Evolutionary conservation across 1,140 invertebrate species (phyloP).

Genomic region (Batillaria attramentaria): DNA sequence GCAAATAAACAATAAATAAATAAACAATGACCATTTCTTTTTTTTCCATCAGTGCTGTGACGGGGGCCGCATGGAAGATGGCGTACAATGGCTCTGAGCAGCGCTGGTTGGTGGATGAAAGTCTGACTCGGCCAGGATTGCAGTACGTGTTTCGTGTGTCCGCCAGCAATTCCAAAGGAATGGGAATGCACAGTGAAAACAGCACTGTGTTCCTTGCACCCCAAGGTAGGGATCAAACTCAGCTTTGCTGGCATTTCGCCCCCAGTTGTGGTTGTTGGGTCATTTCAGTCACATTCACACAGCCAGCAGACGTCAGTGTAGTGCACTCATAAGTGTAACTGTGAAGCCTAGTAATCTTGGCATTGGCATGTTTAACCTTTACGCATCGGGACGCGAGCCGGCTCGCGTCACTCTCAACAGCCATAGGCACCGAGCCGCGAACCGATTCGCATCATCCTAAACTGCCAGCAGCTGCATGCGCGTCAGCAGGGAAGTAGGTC

Average conservation of each 20-base stretch:
- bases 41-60: slow-evolving; percentile 38
- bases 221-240: slow-evolving; percentile 35
- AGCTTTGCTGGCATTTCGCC: not conserved
- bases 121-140: slow-evolving; percentile 72
- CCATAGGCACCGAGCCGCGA: too few relatives aligned
- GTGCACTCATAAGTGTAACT: too few relatives aligned
- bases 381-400: too few relatives aligned
- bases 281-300: too few relatives aligned
- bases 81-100: slow-evolving; percentile 89
- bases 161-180: slow-evolving; percentile 85
- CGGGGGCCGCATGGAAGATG: slow-evolving; percentile 75
- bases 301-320: too few relatives aligned
- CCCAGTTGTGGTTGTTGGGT: too few relatives aligned
- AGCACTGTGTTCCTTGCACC: slow-evolving; percentile 52
- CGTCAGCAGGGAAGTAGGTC: too few relatives aligned
- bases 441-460: too few relatives aligned
- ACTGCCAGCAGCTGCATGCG: too few relatives aligned
- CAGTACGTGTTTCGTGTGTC: slow-evolving; percentile 84
- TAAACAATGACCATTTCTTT: not conserved
- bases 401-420: too few relatives aligned
- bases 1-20: not conserved
- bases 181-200: slow-evolving; percentile 78
- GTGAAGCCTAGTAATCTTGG: too few relatives aligned
- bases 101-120: slow-evolving; percentile 83
- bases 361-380: too few relatives aligned